A percentile compares a stretch with the other conserved stretches of the same genome.
These are phyloP conservation scores for Drosophila birchii DNA, from an alignment of 2,888 invertebrate genomes.

Conservation along the genomic window DNA sequence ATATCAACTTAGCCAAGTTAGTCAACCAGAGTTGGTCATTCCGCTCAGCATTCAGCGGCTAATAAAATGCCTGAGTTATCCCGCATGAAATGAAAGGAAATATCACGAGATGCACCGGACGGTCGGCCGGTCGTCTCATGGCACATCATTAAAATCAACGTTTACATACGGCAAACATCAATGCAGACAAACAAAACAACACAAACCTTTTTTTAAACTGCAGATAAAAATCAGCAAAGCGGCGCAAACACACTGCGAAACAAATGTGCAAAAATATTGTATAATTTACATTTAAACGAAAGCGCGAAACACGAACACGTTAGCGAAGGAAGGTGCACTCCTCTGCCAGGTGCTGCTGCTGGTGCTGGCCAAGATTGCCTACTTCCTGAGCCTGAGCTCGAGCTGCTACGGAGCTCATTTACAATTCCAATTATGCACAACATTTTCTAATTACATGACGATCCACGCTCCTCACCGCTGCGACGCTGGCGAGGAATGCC, in stretches of 20 bases:
- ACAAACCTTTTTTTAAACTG: slow-evolving; percentile 73
- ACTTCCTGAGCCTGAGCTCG: slow-evolving; percentile 64
- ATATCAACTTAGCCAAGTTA: slow-evolving; percentile 78
- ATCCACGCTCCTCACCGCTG: slow-evolving; percentile 58
- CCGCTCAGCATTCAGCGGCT: slow-evolving; percentile 79
- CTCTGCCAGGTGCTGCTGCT: slow-evolving; percentile 31
- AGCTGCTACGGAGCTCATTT: slow-evolving; percentile 68
- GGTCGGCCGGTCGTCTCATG: slow-evolving; percentile 42
- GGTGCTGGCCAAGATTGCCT: slow-evolving; percentile 66
- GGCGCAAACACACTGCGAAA: slow-evolving; percentile 52
- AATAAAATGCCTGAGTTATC: slow-evolving; percentile 80
- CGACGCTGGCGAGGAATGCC: slow-evolving; percentile 23
- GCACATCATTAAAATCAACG: slow-evolving; percentile 79
- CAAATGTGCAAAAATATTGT: slow-evolving; percentile 72
- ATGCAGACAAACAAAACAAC: slow-evolving; percentile 68
- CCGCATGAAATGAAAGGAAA: slow-evolving; percentile 44
- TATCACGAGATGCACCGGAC: slow-evolving; percentile 6
- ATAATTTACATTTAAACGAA: slow-evolving; percentile 74
- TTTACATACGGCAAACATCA: slow-evolving; percentile 75
- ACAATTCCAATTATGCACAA: slow-evolving; percentile 81
- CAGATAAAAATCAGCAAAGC: slow-evolving; percentile 77
- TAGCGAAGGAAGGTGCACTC: not conserved
- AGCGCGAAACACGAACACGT: slow-evolving; percentile 66
- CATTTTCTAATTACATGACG: slow-evolving; percentile 81
- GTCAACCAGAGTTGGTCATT: slow-evolving; percentile 77